Evolutionary conservation across 35 echinoderm and acorn worm species (phyloP).

Genomic region (Diadema setosum): DNA sequence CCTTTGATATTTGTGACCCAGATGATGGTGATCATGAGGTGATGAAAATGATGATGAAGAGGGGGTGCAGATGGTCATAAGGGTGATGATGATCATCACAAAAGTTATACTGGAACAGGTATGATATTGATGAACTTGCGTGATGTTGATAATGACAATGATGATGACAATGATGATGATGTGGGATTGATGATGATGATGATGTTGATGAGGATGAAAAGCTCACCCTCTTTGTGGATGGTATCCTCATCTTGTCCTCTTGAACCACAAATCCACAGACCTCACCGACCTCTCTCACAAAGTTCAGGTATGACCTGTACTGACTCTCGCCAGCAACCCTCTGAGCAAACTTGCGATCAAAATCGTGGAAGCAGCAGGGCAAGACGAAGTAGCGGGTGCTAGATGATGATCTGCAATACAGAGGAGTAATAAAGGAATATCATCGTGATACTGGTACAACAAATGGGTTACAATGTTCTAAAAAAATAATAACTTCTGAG

Average conservation of each 20-base stretch:
- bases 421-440: too few species aligned
- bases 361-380: slow-evolving; percentile 94
- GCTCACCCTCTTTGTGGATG: slow-evolving; percentile 86
- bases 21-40: too few species aligned
- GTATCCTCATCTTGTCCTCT: slow-evolving; percentile 86
- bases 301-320: slow-evolving; percentile 84
- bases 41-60: too few species aligned
- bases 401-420: slow-evolving; percentile 46
- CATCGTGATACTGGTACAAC: too few species aligned
- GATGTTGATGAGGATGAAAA: not conserved
- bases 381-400: slow-evolving; percentile 84
- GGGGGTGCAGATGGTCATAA: too few species aligned
- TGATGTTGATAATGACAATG: not conserved
- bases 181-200: not conserved
- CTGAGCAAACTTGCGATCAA: slow-evolving; percentile 69
- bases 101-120: not conserved
- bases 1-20: too few species aligned
- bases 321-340: slow-evolving; percentile 36
- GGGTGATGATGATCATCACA: too few species aligned
- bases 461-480: too few species aligned
- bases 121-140: not conserved
- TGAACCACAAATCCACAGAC: slow-evolving; percentile 74
- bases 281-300: slow-evolving; percentile 61
- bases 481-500: too few species aligned
- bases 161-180: not conserved